These are phyloP conservation scores for Setipinna tenuifilis DNA, from an alignment of 2,797 vertebrate species.

Conservation along the genomic window DNA sequence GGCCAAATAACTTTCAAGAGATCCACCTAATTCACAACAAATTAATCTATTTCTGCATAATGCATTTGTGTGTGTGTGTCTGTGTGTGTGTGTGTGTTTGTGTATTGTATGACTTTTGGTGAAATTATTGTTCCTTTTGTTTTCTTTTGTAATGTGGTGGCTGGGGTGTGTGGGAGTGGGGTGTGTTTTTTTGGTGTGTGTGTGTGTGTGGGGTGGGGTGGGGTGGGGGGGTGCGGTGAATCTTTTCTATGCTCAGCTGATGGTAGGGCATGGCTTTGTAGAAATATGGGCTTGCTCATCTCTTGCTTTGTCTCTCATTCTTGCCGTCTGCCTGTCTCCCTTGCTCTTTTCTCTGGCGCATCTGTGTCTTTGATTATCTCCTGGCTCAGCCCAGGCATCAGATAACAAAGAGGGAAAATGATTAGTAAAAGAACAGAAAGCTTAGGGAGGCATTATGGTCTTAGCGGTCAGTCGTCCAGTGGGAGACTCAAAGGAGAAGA, in stretches of 20 bases:
- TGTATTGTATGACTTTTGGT: background rate
- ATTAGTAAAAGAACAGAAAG: constrained; percentile 45
- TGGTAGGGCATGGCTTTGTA: constrained; percentile 9
- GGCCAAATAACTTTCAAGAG: background rate
- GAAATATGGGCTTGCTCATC: constrained; percentile 1
- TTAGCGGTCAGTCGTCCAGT: constrained; percentile 34
- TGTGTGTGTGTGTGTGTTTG: background rate
- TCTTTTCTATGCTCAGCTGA: background rate
- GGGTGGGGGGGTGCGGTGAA: background rate
- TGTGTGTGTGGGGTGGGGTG: background rate
- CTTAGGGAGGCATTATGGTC: constrained; percentile 34
- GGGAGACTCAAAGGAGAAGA: background rate
- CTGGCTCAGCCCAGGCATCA: constrained; percentile 44
- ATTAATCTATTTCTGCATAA: background rate
- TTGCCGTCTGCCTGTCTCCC: background rate
- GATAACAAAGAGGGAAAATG: constrained; percentile 40
- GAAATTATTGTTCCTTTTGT: background rate
- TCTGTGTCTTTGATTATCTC: constrained; percentile 35
- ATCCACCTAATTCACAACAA: background rate
- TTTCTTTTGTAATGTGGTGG: background rate
- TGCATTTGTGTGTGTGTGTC: background rate
- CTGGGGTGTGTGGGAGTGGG: no score
- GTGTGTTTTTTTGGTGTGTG: no score
- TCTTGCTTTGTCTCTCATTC: constrained; percentile 10
- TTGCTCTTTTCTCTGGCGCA: constrained; percentile 30